A percentile compares a stretch with the other conserved stretches of the same genome.
Evolutionary conservation across 2,113 vertebrate species (phyloP).

Genomic region (Microtus oregoni): DNA sequence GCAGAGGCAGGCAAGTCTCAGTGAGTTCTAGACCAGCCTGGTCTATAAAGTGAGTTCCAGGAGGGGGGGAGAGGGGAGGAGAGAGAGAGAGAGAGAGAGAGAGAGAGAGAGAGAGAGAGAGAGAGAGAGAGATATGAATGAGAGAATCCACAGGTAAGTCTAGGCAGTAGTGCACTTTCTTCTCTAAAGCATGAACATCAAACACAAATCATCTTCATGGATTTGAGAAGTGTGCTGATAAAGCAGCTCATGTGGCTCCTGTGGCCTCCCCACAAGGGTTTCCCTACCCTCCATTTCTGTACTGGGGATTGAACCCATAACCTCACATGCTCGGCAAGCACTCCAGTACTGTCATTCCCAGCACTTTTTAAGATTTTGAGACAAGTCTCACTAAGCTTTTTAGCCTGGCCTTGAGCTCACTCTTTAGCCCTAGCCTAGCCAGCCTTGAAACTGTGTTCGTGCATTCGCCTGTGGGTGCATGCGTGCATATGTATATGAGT

Average conservation of each 20-base stretch:
- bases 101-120: too few species aligned
- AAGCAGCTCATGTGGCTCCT: neutral
- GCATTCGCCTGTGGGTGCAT: neutral
- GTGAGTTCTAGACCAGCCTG: too few species aligned
- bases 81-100: too few species aligned
- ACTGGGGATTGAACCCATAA: neutral
- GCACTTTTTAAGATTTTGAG: too few species aligned
- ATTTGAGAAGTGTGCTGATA: neutral
- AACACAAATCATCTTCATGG: neutral
- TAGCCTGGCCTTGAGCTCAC: neutral
- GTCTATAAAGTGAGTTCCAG: too few species aligned
- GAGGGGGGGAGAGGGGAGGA: fast-evolving
- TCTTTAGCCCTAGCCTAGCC: neutral
- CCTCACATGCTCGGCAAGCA: neutral
- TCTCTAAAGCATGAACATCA: neutral
- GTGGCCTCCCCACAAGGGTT: neutral
- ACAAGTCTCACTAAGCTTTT: neutral
- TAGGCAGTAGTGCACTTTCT: neutral
- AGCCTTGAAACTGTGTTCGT: neutral
- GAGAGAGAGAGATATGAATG: neutral
- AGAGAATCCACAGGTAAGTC: neutral
- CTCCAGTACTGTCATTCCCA: neutral
- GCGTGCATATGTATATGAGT: too few species aligned
- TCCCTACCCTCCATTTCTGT: neutral
- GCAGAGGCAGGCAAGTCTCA: too few species aligned